These are phyloP conservation scores for Nephrotoma guestfalica DNA, from an alignment of 2,888 invertebrate species.

Conservation along the genomic window DNA sequence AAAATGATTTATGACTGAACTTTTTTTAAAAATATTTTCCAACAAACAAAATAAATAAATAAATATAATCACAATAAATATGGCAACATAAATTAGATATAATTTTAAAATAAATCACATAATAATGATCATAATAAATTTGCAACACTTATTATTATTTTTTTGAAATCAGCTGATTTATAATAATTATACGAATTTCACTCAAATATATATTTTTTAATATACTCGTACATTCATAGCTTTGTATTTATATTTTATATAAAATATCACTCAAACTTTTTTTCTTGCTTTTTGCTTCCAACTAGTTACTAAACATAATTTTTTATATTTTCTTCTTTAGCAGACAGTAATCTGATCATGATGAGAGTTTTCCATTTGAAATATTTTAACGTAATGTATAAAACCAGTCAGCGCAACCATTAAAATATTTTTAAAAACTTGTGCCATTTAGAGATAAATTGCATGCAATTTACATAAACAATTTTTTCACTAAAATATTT, in stretches of 20 bases:
- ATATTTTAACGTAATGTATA: neutral
- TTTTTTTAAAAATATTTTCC: neutral
- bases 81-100: neutral
- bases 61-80: neutral
- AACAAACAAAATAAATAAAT: neutral
- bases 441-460: neutral
- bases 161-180: neutral
- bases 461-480: neutral
- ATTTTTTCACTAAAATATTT: neutral
- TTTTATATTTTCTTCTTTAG: neutral
- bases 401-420: neutral
- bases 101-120: neutral
- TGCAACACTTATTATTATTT: neutral
- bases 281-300: neutral
- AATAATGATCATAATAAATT: neutral
- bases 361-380: neutral
- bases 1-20: slow-evolving; percentile 1
- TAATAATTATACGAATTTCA: neutral
- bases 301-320: neutral
- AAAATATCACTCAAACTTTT: neutral
- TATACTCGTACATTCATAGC: neutral
- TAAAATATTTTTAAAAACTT: neutral
- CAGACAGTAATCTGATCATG: neutral
- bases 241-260: neutral
- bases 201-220: neutral